These are phyloP conservation scores for Blomia tropicalis DNA, from an alignment of 2,888 invertebrate genomes.

Conservation along the genomic window DNA sequence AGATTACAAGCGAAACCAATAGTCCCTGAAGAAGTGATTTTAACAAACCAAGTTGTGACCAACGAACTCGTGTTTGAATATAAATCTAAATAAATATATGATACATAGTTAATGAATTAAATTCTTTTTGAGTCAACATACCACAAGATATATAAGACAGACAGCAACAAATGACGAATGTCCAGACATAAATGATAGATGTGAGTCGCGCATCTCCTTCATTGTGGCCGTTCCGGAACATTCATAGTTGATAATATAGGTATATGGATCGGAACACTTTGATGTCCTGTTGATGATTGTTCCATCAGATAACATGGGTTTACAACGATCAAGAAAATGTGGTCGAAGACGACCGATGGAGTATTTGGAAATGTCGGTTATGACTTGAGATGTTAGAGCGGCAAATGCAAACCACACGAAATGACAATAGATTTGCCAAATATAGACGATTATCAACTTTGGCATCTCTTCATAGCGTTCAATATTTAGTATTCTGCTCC, in stretches of 20 bases:
- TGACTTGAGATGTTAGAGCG: conserved; percentile 61
- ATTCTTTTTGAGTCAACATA: conserved; percentile 20
- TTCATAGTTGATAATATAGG: conserved; percentile 32
- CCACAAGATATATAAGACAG: conserved; percentile 31
- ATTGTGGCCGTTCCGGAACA: conserved; percentile 31
- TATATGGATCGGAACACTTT: conserved; percentile 37
- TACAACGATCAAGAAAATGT: conserved; percentile 78
- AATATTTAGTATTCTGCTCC: background rate
- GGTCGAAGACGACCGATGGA: conserved; percentile 79
- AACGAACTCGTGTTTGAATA: conserved; percentile 64
- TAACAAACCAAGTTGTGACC: conserved; percentile 59
- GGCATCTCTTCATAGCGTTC: too few species aligned
- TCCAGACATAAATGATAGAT: conserved; percentile 75
- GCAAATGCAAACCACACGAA: conserved; percentile 61
- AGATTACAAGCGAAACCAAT: conserved; percentile 62
- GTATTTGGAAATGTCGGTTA: conserved; percentile 85
- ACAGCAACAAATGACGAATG: conserved; percentile 78
- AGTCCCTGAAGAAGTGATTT: conserved; percentile 69
- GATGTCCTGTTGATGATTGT: conserved; percentile 37
- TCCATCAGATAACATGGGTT: conserved; percentile 41
- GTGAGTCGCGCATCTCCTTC: conserved; percentile 24
- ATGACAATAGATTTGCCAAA: conserved; percentile 26
- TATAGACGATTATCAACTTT: too few species aligned
- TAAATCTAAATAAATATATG: conserved; percentile 47
- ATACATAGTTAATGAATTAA: background rate